Percentiles rank a stretch among this genome's conserved stretches.
phyloP scores from a whole-genome alignment of 2,888 invertebrate species.

The Phengaris arion region DNA sequence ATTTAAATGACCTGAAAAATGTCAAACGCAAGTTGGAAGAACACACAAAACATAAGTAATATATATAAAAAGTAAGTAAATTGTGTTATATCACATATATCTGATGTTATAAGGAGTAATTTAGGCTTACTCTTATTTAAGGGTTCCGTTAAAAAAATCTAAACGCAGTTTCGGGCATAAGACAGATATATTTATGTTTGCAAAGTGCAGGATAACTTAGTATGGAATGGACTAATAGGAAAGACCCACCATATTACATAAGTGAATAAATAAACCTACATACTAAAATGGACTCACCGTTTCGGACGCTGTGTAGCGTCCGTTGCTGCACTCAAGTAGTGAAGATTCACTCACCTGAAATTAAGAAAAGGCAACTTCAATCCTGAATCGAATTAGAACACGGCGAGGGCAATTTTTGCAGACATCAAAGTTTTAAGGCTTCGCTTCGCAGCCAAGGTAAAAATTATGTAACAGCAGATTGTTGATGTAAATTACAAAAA shows the following conservation, averaged over 20 bases:
- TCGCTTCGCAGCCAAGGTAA: neutral
- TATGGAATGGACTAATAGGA: neutral
- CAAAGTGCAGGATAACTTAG: too few relatives aligned
- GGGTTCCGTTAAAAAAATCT: too few relatives aligned
- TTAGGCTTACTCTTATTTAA: too few relatives aligned
- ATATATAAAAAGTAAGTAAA: too few relatives aligned
- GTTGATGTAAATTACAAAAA: neutral
- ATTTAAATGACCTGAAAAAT: neutral
- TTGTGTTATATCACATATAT: too few relatives aligned
- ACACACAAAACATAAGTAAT: too few relatives aligned
- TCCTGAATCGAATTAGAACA: conserved; percentile 32
- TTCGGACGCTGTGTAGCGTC: conserved; percentile 77
- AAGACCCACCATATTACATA: neutral
- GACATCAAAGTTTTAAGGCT: conserved; percentile 3
- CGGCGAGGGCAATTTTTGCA: conserved; percentile 28
- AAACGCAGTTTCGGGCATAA: too few relatives aligned
- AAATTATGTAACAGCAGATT: neutral
- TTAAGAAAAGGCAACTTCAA: conserved; percentile 44
- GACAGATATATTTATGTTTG: too few relatives aligned
- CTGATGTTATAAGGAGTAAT: neutral
- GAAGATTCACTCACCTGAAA: conserved; percentile 79
- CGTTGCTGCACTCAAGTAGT: conserved; percentile 79
- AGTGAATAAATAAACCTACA: conserved; percentile 31
- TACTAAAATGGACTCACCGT: conserved; percentile 63
- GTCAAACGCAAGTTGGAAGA: too few relatives aligned